These are phyloP conservation scores for Xanthorhoe designata DNA, from an alignment of 2,888 invertebrate species.

Conservation along the genomic window DNA sequence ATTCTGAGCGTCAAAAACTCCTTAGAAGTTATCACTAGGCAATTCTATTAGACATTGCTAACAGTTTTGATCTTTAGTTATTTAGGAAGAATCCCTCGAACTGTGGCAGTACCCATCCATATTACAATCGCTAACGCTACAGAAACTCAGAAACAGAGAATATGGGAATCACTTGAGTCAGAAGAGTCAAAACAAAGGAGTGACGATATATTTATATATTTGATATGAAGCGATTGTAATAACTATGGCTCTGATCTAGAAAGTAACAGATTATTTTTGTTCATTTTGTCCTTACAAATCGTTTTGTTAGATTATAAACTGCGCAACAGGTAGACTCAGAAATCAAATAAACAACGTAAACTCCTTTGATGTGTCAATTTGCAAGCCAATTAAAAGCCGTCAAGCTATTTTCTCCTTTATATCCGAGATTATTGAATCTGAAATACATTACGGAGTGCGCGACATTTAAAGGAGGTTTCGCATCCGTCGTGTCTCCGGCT, in stretches of 20 bases:
- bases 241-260: not conserved
- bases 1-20: no score
- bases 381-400: slow-evolving; percentile 27
- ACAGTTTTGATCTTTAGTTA: no score
- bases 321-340: slow-evolving; percentile 25
- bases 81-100: no score
- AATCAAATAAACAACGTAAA: slow-evolving; percentile 21
- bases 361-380: slow-evolving; percentile 23
- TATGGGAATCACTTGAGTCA: no score
- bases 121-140: no score
- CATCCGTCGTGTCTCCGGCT: slow-evolving; percentile 59
- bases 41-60: no score
- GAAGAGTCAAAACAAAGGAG: no score
- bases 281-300: not conserved
- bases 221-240: not conserved
- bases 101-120: no score
- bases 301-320: slow-evolving; percentile 13
- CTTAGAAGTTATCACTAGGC: no score
- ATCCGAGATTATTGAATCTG: slow-evolving; percentile 8
- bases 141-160: no score
- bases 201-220: no score
- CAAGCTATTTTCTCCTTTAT: slow-evolving; percentile 18
- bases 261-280: not conserved
- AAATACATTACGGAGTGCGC: slow-evolving; percentile 20
- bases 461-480: slow-evolving; percentile 38